phyloP scores from a whole-genome alignment of 2,797 vertebrate genomes.

The Hippopotamyrus pictus region DNA sequence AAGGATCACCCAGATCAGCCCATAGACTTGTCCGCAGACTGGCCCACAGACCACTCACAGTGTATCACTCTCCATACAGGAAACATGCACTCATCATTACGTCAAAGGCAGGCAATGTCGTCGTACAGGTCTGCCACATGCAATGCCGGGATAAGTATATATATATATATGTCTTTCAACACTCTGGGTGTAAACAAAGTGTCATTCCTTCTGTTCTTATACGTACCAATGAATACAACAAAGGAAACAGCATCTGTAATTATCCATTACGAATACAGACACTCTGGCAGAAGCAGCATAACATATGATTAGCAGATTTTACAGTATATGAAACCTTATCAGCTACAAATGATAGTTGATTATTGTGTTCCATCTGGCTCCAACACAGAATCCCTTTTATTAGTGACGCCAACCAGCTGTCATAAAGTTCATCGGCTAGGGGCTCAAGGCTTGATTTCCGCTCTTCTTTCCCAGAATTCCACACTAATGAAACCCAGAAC shows the following conservation, averaged over 20 bases:
- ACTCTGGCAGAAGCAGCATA: not conserved
- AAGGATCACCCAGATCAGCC: not conserved
- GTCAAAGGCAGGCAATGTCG: not conserved
- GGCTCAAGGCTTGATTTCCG: not conserved
- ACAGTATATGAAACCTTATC: not conserved
- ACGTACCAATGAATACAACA: not conserved
- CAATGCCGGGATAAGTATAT: not conserved
- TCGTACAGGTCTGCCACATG: not conserved
- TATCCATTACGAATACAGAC: not conserved
- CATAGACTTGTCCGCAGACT: not conserved
- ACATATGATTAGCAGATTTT: constrained; percentile 2
- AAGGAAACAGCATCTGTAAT: not conserved
- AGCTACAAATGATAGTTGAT: not conserved
- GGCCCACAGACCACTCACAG: not conserved
- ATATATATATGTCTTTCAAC: not conserved
- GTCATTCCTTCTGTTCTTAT: not conserved
- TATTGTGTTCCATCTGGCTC: not conserved
- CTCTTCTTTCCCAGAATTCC: not conserved
- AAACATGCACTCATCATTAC: not conserved
- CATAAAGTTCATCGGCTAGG: not conserved
- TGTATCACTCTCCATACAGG: not conserved
- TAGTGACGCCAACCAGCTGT: not conserved
- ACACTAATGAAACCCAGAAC: not conserved
- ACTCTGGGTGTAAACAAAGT: not conserved
- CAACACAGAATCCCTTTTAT: not conserved